phyloP scores from a whole-genome alignment of 2,797 vertebrate genomes.

The Pampus argenteus region DNA sequence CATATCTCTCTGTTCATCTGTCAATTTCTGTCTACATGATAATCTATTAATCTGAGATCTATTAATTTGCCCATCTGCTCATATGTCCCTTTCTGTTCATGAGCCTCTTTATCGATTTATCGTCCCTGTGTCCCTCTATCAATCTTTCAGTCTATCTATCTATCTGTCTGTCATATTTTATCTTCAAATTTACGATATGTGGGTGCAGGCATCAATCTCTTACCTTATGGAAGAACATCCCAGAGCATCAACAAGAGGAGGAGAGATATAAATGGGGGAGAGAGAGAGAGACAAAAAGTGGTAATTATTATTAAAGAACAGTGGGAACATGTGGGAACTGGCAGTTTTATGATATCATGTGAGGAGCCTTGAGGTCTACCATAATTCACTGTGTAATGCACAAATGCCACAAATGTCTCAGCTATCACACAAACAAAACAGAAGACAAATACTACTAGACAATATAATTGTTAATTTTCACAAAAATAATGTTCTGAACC shows the following conservation, averaged over 20 bases:
- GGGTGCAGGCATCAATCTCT: constrained; percentile 46
- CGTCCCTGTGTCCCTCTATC: too few species aligned
- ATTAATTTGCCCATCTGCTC: constrained; percentile 53
- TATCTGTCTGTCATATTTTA: neutral
- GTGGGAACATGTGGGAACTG: neutral
- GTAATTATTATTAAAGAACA: constrained; percentile 5
- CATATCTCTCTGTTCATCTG: constrained; percentile 32
- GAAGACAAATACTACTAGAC: too few species aligned
- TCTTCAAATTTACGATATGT: neutral
- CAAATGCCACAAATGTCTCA: too few species aligned
- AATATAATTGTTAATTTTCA: too few species aligned
- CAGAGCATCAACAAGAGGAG: constrained; percentile 2
- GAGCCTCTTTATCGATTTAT: neutral
- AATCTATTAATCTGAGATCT: constrained; percentile 53
- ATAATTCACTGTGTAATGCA: neutral
- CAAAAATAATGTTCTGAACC: neutral
- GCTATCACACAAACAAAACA: too few species aligned
- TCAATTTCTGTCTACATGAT: constrained; percentile 45
- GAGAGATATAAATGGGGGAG: constrained; percentile 33
- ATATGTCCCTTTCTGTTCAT: constrained; percentile 35
- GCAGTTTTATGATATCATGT: neutral
- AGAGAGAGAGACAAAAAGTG: constrained; percentile 32
- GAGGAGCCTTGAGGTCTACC: neutral
- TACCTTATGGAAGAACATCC: constrained; percentile 65
- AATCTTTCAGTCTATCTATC: neutral